Conservation (phyloP, 37 sponge, comb jelly and placozoan species). For the Agelas oroides region DNA sequence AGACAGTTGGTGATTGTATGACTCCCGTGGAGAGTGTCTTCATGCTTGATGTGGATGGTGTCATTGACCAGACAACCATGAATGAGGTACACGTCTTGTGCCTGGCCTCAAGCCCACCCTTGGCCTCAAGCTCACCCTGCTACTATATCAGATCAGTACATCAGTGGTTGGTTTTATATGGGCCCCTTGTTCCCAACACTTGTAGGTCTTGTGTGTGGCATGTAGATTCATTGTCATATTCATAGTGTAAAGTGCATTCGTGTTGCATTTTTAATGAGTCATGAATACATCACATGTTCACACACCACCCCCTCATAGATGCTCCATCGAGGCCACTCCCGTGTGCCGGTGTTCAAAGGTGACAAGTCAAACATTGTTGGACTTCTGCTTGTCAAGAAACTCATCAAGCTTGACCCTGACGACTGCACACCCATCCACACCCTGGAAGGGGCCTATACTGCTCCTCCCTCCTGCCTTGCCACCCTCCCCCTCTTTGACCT, state of each 20-base stretch:
- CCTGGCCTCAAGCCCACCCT: no score
- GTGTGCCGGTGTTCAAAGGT: conserved; percentile 73
- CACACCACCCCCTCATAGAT: conserved; percentile 26
- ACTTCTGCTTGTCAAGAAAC: conserved; percentile 77
- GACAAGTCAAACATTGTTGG: conserved; percentile 57
- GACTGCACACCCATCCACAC: conserved; percentile 49
- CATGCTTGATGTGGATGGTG: conserved; percentile 60
- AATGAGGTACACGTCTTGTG: conserved; percentile 35
- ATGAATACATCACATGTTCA: no score
- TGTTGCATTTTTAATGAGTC: no score
- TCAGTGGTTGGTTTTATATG: no score
- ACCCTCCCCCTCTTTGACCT: conserved; percentile 75
- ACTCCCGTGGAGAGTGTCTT: conserved; percentile 80
- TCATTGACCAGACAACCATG: conserved; percentile 47
- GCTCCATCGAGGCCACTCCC: conserved; percentile 65
- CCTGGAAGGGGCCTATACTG: conserved; percentile 33
- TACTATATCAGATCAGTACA: no score
- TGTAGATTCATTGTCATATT: no score
- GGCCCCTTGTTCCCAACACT: neutral
- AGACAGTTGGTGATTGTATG: conserved; percentile 82
- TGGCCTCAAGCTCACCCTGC: no score
- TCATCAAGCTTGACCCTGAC: conserved; percentile 73
- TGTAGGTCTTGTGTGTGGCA: no score
- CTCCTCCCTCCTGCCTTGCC: conserved; percentile 71
- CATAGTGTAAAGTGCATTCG: no score